Evolutionary conservation across 1,140 invertebrate genomes (phyloP).

Genomic region (Olivierus martensii): DNA sequence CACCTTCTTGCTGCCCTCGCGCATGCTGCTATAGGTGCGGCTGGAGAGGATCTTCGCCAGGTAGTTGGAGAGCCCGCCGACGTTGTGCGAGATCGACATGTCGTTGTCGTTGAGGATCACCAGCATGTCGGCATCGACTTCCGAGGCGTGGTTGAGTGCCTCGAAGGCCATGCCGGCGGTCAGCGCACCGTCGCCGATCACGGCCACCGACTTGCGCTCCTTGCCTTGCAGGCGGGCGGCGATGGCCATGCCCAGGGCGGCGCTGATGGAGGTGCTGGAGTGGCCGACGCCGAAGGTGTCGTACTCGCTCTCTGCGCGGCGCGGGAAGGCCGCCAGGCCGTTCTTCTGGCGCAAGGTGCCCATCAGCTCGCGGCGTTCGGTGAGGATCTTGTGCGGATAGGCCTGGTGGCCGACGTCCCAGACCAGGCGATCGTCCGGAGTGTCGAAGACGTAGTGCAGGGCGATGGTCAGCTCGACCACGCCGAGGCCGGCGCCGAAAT

Average conservation of each 20-base stretch:
- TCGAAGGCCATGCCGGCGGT: conserved; percentile 17
- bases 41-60: background rate
- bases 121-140: background rate
- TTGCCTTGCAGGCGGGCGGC: conserved; percentile 9
- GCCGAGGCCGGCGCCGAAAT: conserved; percentile 16
- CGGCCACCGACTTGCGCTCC: conserved; percentile 1
- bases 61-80: conserved; percentile 7
- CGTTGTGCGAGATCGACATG: conserved; percentile 12
- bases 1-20: conserved; percentile 4
- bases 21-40: background rate
- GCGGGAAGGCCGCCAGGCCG: conserved; percentile 16
- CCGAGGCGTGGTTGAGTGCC: conserved; percentile 12
- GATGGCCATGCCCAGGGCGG: conserved; percentile 18
- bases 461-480: conserved; percentile 21
- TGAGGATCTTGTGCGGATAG: conserved; percentile 22
- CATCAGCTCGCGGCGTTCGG: conserved; percentile 17
- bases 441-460: conserved; percentile 21
- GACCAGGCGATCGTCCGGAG: conserved; percentile 17
- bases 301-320: conserved; percentile 19
- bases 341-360: conserved; percentile 13
- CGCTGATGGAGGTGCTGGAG: conserved; percentile 17
- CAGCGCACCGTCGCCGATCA: conserved; percentile 17
- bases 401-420: conserved; percentile 24
- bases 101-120: conserved; percentile 18
- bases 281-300: conserved; percentile 19